Evolutionary conservation across 2,888 invertebrate genomes (phyloP), one percentile per base, ranked within the genome.

Genomic region (Hipparchia sbordonii): DNA sequence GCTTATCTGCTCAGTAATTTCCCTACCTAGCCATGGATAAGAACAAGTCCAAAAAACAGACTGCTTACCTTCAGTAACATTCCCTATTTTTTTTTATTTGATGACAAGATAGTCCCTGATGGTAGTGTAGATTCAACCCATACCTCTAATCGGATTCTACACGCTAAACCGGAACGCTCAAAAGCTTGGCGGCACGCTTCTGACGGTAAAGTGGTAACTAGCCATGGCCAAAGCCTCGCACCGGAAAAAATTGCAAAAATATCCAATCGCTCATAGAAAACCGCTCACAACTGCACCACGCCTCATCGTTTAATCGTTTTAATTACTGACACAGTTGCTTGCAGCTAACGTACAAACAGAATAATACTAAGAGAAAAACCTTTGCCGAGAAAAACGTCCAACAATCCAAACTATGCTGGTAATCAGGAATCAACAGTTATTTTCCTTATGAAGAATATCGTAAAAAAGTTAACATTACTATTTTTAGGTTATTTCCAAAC

Each of bases 291-390:
- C 75, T 23, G 2, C 23, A 73, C 86, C 84, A 57, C 77, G 79
- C 81, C 79, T 52, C 61, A 77, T 70, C 79, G 80, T 83, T 86
- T 89, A 89, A 91, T 91, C 88, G 90, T 89, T 89, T 89, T 91
- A 91, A 91, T 91, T 90, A 82, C 89, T 86, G 88, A 83, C 90
- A 90, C 87, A 91, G 90, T 90, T 90, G 89, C 87, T 85, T 82
- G 84, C 80, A 85, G 85, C 83, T 81, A 84, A 84, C 86, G 85
- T 83, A 86, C 85, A 85, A 85, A 85, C 84, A 84, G 84, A 85
- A 87, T 87, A 87, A 88, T 85, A 23, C 9, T 8, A 39, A 23
- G 23, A 23, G 23, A 23, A 23, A 23, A 23, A 85, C 87, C 86
- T 89, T 90, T 90, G 87, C 87, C 86, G 66, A 76, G 74, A 77